phyloP scores from a whole-genome alignment of 2,888 invertebrate genomes.

The Rhagophthalmus giganteus region DNA sequence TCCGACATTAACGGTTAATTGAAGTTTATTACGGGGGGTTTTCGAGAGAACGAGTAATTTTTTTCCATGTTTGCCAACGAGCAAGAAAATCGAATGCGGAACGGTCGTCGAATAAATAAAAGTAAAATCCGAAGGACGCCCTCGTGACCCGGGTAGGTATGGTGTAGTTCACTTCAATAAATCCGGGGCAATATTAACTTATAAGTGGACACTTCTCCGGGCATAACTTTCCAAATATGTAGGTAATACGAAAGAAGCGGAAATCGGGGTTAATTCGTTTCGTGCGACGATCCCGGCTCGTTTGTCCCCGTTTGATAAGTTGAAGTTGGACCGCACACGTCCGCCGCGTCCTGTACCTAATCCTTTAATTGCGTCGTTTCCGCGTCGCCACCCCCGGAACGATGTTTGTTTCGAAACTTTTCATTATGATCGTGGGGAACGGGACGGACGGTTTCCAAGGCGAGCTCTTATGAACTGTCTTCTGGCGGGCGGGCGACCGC shows the following conservation, averaged over 20 bases:
- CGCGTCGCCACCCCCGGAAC: conserved; percentile 1
- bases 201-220: conserved; percentile 11
- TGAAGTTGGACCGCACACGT: too few species aligned
- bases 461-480: conserved; percentile 21
- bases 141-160: conserved; percentile 12
- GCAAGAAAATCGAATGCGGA: conserved; percentile 10
- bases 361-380: conserved; percentile 5
- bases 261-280: conserved; percentile 19
- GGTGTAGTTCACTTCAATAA: conserved; percentile 23
- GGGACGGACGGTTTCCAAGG: conserved; percentile 3
- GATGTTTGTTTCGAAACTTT: conserved; percentile 14
- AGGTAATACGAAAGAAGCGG: conserved; percentile 8
- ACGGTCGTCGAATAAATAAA: conserved; percentile 15
- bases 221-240: conserved; percentile 15
- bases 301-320: conserved; percentile 8
- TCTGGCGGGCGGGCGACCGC: conserved; percentile 21
- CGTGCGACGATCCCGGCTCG: conserved; percentile 11
- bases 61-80: conserved; percentile 13
- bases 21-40: conserved; percentile 5
- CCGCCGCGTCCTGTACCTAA: too few species aligned
- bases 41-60: conserved; percentile 2
- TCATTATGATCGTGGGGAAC: conserved; percentile 10
- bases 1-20: not conserved
- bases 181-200: conserved; percentile 18
- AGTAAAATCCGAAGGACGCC: conserved; percentile 14